phyloP scores from a whole-genome alignment of 2,888 invertebrate species.

The Caenorhabditis angaria region DNA sequence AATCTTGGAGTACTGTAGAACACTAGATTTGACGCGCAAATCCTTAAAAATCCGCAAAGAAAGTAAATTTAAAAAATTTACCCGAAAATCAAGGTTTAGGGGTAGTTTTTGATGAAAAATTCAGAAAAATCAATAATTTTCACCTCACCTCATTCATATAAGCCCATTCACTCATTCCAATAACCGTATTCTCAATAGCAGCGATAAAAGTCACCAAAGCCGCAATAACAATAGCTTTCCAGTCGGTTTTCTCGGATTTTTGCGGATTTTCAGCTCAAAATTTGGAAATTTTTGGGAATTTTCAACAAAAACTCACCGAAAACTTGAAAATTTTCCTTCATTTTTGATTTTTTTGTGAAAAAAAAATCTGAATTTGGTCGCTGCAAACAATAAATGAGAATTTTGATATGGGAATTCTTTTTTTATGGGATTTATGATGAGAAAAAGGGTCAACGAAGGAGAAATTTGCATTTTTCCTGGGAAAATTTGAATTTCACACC shows the following conservation, averaged over 20 bases:
- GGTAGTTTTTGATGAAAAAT: too few relatives aligned
- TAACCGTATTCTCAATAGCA: constrained; percentile 52
- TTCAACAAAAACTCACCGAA: background rate
- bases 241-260: background rate
- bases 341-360: too few relatives aligned
- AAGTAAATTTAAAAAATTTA: too few relatives aligned
- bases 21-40: too few relatives aligned
- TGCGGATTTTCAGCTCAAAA: background rate
- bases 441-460: background rate
- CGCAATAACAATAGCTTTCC: constrained; percentile 39
- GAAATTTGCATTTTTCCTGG: background rate
- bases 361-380: too few relatives aligned
- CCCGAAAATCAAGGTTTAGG: background rate
- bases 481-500: background rate
- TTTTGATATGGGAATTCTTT: too few relatives aligned
- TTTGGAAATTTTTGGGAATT: background rate
- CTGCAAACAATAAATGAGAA: background rate
- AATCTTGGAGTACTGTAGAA: too few relatives aligned
- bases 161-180: constrained; percentile 57
- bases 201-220: constrained; percentile 47
- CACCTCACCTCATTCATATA: constrained; percentile 51
- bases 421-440: background rate
- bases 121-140: background rate
- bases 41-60: too few relatives aligned
- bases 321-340: background rate